Evolutionary conservation across 2,888 invertebrate species (phyloP).

Genomic region (Pediacus dermestoides): DNA sequence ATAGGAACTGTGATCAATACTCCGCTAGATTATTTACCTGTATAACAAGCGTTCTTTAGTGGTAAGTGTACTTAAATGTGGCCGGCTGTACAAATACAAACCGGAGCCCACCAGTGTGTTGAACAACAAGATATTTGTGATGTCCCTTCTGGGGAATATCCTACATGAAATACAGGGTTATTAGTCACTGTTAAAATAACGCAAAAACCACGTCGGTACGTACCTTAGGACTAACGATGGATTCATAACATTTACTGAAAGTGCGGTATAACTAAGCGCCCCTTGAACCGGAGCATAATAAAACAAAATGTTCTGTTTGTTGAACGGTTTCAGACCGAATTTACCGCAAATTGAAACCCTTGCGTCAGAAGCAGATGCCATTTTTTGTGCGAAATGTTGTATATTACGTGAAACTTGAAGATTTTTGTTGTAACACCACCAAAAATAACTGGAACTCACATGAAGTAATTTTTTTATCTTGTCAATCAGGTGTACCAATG

Average conservation of each 20-base stretch:
- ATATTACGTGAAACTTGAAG: too few species aligned
- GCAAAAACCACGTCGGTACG: constrained; percentile 12
- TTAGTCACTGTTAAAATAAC: not conserved
- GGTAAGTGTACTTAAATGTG: constrained; percentile 67
- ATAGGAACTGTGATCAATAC: not conserved
- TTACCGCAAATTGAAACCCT: constrained; percentile 38
- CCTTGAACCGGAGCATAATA: constrained; percentile 77
- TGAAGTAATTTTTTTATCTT: too few species aligned
- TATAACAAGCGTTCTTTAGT: constrained; percentile 62
- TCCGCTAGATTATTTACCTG: constrained; percentile 53
- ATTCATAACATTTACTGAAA: constrained; percentile 82
- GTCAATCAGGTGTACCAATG: too few species aligned
- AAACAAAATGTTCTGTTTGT: constrained; percentile 66
- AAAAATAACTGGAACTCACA: too few species aligned
- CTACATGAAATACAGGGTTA: constrained; percentile 51
- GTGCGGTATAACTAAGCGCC: constrained; percentile 69
- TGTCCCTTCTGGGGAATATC: constrained; percentile 68
- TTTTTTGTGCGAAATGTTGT: too few species aligned
- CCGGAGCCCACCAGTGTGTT: constrained; percentile 80
- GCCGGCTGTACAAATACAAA: constrained; percentile 76
- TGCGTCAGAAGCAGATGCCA: constrained; percentile 35
- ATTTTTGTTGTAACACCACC: too few species aligned
- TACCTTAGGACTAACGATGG: constrained; percentile 72
- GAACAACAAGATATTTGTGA: constrained; percentile 77
- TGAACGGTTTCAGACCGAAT: constrained; percentile 63